These are phyloP conservation scores for Vulpes ferrilata DNA, from an alignment of 2,113 vertebrate genomes.

Conservation along the genomic window DNA sequence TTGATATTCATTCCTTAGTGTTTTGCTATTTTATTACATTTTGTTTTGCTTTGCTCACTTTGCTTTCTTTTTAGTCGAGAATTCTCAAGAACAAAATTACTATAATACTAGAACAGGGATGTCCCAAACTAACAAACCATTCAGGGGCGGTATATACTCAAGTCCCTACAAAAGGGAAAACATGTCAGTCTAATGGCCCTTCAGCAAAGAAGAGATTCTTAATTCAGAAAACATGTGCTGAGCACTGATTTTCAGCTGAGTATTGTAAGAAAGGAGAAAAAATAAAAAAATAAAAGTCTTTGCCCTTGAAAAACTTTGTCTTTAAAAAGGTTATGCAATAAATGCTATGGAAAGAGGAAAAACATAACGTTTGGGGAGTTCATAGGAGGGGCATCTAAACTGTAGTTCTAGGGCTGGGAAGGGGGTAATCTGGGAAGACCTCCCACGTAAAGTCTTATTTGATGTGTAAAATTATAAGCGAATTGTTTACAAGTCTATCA, in stretches of 20 bases:
- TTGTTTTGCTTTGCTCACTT: neutral
- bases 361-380: neutral
- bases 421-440: neutral
- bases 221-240: neutral
- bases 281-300: constrained; percentile 24
- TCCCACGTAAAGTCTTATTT: neutral
- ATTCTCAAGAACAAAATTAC: constrained; percentile 50
- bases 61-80: constrained; percentile 17
- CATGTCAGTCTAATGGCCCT: neutral
- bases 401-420: neutral
- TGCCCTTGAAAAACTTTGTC: neutral
- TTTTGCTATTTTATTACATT: neutral
- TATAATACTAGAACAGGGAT: neutral
- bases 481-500: neutral
- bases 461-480: neutral
- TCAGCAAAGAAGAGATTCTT: constrained; percentile 12
- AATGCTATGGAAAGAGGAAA: neutral
- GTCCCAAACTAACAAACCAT: neutral
- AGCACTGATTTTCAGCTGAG: neutral
- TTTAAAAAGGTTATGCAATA: neutral
- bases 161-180: neutral
- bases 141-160: neutral
- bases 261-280: constrained; percentile 38
- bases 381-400: neutral
- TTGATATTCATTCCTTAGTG: neutral